Evolutionary conservation across 1,140 invertebrate species (phyloP), one percentile per base, ranked within the genome.

Genomic region (Planococcus citri): DNA sequence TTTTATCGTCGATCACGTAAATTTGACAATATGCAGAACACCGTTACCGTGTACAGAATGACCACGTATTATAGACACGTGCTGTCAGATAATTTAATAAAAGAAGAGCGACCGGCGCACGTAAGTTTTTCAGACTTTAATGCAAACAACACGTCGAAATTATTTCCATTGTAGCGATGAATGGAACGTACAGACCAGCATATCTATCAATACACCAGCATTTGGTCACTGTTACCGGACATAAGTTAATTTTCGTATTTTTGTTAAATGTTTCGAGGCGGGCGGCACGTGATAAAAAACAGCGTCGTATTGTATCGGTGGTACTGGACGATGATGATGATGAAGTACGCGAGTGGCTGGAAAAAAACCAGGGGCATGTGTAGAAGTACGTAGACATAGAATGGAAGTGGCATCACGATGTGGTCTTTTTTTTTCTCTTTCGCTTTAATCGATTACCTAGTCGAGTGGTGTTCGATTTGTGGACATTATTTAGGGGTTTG

Each of bases 51-150:
- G n/a, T 33, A 20, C 24, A 27, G 10, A 64, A 17, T 64, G 60
- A 64, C 60, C 60, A 64, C 60, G 25, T 27, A 27, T 64, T 21
- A n/a, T n/a, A 17, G 60, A 64, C 60, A 64, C 60, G 60, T 64
- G 60, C 60, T 64, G 41, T 17, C 60, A 64, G 22, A 25, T 64
- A 64, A 64, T 64, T 25, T 64, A 64, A 64, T 64, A 64, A 64
- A 64, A 25, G 22, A 51, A 12, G 12, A 33, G 51, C 51, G 60
- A 64, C 60, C 14, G 22, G 24, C 25, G 60, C 60, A 64, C 60
- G 60, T 64, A 64, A 64, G 60, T 21, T 64, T 64, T 64, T 64
- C 22, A 64, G 21, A 10, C 22, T 64, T 64, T 20, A 51, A 51
- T n/a, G n/a, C 17, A 51, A 51, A 51, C 41, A 51, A 51, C 41